Conservation (phyloP, 2,888 invertebrate species). For the Lycophotia porphyrea region DNA sequence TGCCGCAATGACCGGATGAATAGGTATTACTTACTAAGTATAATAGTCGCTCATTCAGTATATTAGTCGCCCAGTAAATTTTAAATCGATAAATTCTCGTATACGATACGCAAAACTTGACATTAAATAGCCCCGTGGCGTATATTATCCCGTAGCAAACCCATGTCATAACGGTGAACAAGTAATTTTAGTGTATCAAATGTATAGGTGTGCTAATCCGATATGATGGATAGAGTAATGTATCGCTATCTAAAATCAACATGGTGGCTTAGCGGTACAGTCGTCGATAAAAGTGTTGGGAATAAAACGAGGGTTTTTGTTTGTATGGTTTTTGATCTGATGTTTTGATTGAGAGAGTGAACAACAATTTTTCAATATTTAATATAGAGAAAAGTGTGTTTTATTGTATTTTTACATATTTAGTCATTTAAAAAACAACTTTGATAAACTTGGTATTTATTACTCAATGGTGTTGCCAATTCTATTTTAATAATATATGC, state of each 20-base stretch:
- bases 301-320: not conserved
- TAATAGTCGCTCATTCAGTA: too few species aligned
- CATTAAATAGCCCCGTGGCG: constrained; percentile 6
- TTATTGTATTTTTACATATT: not conserved
- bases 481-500: not conserved
- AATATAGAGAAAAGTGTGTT: not conserved
- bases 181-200: constrained; percentile 54
- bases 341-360: not conserved
- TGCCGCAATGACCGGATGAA: too few species aligned
- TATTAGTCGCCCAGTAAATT: too few species aligned
- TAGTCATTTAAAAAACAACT: not conserved
- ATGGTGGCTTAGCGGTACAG: constrained; percentile 71
- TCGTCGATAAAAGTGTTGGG: constrained; percentile 49
- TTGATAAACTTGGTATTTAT: not conserved
- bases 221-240: constrained; percentile 77
- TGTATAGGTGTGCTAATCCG: constrained; percentile 70
- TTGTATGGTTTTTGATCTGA: not conserved
- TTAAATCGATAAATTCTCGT: not conserved
- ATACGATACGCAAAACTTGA: not conserved
- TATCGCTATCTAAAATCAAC: constrained; percentile 77
- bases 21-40: too few species aligned
- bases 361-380: not conserved
- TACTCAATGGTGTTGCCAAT: not conserved
- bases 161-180: constrained; percentile 9
- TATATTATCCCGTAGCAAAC: constrained; percentile 3